phyloP scores from a whole-genome alignment of 2,888 invertebrate species.

The Gisinianus flammeolus region DNA sequence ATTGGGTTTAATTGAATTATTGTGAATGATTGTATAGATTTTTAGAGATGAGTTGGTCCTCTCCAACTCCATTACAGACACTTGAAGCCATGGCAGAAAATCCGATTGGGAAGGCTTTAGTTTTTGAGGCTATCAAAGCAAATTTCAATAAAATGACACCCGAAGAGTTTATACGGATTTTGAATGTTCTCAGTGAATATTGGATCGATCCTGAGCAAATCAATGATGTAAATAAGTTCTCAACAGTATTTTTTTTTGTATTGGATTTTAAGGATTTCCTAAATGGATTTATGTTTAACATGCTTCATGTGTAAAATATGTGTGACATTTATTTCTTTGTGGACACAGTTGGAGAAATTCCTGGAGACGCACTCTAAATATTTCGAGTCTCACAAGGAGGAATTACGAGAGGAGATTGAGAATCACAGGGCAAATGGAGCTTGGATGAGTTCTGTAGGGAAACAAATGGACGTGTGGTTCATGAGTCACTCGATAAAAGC shows the following conservation, averaged over 20 bases:
- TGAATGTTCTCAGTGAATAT: slow-evolving; percentile 5
- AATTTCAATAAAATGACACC: slow-evolving; percentile 1
- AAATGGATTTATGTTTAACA: no score
- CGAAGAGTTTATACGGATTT: not conserved
- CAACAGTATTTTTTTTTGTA: not conserved
- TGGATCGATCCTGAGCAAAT: slow-evolving; percentile 24
- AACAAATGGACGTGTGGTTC: slow-evolving; percentile 25
- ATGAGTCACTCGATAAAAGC: no score
- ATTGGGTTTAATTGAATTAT: not conserved
- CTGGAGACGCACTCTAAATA: not conserved
- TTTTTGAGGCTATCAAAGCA: slow-evolving; percentile 7
- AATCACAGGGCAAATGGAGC: slow-evolving; percentile 14
- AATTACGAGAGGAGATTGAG: slow-evolving; percentile 9
- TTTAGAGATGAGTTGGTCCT: not conserved
- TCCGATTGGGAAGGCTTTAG: slow-evolving; percentile 7
- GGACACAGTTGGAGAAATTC: slow-evolving; percentile 7
- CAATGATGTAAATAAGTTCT: slow-evolving; percentile 5
- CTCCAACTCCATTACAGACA: not conserved
- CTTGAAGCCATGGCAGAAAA: slow-evolving; percentile 14
- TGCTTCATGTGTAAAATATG: not conserved
- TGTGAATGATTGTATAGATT: not conserved
- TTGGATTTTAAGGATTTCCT: slow-evolving; percentile 5
- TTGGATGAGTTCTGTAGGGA: slow-evolving; percentile 18
- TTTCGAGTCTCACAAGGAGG: not conserved
- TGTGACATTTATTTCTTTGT: not conserved